Percentiles rank a stretch among this genome's conserved stretches.
phyloP scores from a whole-genome alignment of 1,140 invertebrate genomes.

The Drosophila trapezifrons region DNA sequence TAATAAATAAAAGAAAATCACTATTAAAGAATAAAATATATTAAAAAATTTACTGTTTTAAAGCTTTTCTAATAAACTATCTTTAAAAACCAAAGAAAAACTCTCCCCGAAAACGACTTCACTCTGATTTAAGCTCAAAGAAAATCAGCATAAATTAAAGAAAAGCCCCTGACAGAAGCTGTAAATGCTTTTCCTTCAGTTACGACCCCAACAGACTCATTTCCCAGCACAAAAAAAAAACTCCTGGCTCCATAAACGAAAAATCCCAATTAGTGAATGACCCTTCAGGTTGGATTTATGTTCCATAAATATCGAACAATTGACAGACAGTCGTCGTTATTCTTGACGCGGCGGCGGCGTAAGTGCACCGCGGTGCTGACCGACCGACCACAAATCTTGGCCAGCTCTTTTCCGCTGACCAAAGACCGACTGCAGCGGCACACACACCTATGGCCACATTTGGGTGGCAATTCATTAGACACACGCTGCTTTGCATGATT shows the following conservation, averaged over 20 bases:
- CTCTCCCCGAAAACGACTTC: too few relatives aligned
- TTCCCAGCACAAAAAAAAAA: conserved; percentile 19
- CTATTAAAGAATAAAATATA: too few relatives aligned
- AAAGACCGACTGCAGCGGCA: conserved; percentile 1
- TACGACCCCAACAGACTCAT: conserved; percentile 5
- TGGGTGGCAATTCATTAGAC: conserved; percentile 72
- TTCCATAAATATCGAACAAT: conserved; percentile 47
- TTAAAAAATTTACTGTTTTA: too few relatives aligned
- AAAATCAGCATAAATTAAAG: background rate
- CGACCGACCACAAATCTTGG: conserved; percentile 39
- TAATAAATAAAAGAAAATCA: too few relatives aligned
- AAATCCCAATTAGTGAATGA: conserved; percentile 46
- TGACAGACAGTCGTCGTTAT: conserved; percentile 46
- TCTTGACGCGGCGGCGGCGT: conserved; percentile 13
- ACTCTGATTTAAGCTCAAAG: too few relatives aligned
- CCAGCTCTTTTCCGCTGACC: conserved; percentile 16
- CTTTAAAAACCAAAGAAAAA: too few relatives aligned
- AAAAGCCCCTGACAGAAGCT: conserved; percentile 8
- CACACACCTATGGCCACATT: conserved; percentile 16
- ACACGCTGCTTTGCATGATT: conserved; percentile 77
- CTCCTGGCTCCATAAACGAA: conserved; percentile 3
- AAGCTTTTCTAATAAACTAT: too few relatives aligned
- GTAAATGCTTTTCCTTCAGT: conserved; percentile 9
- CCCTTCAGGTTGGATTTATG: conserved; percentile 50
- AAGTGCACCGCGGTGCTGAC: conserved; percentile 10